Evolutionary conservation across 2,113 vertebrate species (phyloP).

Genomic region (Callospermophilus lateralis): DNA sequence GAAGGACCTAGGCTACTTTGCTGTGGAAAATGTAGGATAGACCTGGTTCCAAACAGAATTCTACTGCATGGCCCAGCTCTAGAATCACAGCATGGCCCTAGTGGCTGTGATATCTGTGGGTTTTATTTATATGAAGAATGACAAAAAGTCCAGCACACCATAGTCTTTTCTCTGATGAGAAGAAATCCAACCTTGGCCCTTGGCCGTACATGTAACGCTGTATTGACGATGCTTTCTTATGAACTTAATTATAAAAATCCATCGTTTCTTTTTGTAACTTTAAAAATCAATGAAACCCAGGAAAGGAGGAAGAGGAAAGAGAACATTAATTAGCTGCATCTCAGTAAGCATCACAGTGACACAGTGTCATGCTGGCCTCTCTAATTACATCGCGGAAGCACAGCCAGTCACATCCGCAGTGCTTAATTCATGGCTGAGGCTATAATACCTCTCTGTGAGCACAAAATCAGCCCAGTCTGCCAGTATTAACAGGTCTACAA

Average conservation of each 20-base stretch:
- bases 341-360: neutral
- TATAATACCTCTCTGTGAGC: neutral
- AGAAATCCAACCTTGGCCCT: neutral
- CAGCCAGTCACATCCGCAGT: neutral
- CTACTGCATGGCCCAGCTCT: neutral
- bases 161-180: neutral
- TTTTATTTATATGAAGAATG: neutral
- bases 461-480: neutral
- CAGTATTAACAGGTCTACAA: no score
- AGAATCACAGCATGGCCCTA: neutral
- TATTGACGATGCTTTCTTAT: neutral
- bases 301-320: neutral
- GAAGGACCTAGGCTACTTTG: neutral
- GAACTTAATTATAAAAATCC: neutral
- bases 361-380: neutral
- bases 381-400: neutral
- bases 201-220: neutral
- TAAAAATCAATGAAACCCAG: neutral
- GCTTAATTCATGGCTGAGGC: neutral
- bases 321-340: neutral
- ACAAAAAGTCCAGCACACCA: neutral
- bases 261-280: neutral
- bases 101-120: neutral
- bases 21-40: neutral
- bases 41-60: neutral